phyloP scores from a whole-genome alignment of 2,113 vertebrate genomes.

The Oreotrochilus melanogaster region DNA sequence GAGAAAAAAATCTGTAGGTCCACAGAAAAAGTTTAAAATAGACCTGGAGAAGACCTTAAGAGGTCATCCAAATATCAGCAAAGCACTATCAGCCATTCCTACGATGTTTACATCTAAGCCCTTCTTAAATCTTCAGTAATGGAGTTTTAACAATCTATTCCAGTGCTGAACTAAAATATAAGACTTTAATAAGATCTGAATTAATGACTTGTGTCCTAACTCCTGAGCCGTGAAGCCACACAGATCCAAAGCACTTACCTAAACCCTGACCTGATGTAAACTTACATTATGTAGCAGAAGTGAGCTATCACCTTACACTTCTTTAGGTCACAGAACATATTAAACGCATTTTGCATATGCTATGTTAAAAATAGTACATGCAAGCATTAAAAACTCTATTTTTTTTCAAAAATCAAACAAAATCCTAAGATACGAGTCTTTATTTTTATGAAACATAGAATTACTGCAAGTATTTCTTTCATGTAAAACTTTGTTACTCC shows the following conservation, averaged over 20 bases:
- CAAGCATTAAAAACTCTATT: neutral
- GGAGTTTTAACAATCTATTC: conserved; percentile 8
- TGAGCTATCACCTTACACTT: neutral
- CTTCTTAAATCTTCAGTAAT: conserved; percentile 12
- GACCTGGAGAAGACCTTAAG: neutral
- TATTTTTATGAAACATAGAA: neutral
- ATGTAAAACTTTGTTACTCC: neutral
- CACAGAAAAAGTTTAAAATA: conserved; percentile 11
- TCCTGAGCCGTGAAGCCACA: conserved; percentile 7
- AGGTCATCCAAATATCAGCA: neutral
- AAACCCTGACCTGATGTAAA: conserved; percentile 51
- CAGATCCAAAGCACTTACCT: conserved; percentile 9
- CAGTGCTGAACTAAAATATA: conserved; percentile 45
- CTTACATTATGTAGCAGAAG: neutral
- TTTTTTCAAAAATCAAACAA: neutral
- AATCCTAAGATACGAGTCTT: fast-evolving
- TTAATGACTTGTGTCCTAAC: conserved; percentile 21
- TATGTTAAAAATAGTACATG: neutral
- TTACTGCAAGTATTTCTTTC: neutral
- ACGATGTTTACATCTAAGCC: neutral
- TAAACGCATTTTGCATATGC: neutral
- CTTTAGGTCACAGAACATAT: neutral
- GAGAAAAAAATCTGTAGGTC: neutral
- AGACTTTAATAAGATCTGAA: conserved; percentile 49
- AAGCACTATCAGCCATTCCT: neutral